Percentiles rank a stretch among this genome's conserved stretches.
phyloP scores from a whole-genome alignment of 2,797 vertebrate genomes.

The Chelonia mydas region DNA sequence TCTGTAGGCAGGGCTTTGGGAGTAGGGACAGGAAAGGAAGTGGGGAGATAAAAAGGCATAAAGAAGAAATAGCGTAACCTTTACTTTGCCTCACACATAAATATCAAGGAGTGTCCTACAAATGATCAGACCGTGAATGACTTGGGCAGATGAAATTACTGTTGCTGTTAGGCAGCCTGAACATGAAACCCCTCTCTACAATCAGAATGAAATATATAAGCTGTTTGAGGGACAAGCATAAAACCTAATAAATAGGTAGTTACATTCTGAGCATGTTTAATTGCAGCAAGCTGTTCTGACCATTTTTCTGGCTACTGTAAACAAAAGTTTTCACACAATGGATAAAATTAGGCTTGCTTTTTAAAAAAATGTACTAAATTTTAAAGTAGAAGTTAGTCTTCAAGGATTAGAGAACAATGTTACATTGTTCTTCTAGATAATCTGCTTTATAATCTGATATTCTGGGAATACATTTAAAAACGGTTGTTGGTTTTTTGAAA shows the following conservation, averaged over 20 bases:
- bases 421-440: accelerated
- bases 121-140: background rate
- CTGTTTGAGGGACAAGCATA: background rate
- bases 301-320: background rate
- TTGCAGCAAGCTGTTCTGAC: background rate
- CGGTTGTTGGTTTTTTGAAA: background rate
- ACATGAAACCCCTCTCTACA: background rate
- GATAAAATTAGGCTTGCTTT: background rate
- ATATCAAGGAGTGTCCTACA: background rate
- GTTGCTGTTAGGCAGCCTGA: background rate
- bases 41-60: background rate
- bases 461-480: background rate
- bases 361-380: accelerated
- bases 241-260: background rate
- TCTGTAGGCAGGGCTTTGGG: background rate
- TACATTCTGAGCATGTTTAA: background rate
- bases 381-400: background rate
- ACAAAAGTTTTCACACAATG: constrained; percentile 9
- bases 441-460: background rate
- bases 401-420: background rate
- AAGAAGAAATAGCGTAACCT: background rate
- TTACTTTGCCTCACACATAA: background rate
- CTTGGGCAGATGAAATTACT: background rate
- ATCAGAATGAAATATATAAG: background rate
- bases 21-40: background rate